Base-by-base conservation (phyloP, 1,140 invertebrate genomes). In the Liolophura sinensis region DNA sequence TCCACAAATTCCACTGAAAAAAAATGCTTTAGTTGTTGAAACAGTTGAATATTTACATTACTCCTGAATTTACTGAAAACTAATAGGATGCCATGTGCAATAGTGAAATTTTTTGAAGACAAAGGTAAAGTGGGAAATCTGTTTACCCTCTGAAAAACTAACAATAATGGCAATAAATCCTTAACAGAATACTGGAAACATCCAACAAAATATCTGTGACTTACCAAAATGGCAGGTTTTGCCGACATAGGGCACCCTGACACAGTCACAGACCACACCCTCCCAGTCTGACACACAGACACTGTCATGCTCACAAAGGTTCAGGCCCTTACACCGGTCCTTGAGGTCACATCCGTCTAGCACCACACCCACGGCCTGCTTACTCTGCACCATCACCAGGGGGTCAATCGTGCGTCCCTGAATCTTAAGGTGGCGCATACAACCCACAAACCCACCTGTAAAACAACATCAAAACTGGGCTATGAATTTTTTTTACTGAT, bases 201-300 rank as follows among this genome's bases (percentile, higher is more conserved):
- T 54, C n/a, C 46, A 58, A 16, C 18, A 22, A 47, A 9, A 56
- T 5, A 5, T 51, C n/a, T 55, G n/a, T 58, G 48, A 81, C 81
- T 87, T 81, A 91, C 90, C 91, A 78, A 97, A 97, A 80, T 97
- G 94, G 75, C 95, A 97, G 77, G 96, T 95, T 78, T 93, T 93
- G 47, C 95, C 95, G 52, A 92, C 93, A 74, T 89, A 89, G n/a
- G 85, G 93, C 9, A 93, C 95, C 59, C 90, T 91, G 18, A 89
- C 90, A 82, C 95, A 97, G 73, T 96, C 92, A 79, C 95, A 97
- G 5, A 90, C 91, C 18, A 95, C 89, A 70, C 95, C 93, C 50
- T 71, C 71, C 81, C 95, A 92, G 76, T 93, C 90, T 0, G 96
- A 92, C 15, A 92, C 91, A 82, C 94, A 97, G 73, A 91, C 90